These are phyloP conservation scores for Synchiropus splendidus DNA, from an alignment of 2,113 vertebrate species.

Conservation along the genomic window DNA sequence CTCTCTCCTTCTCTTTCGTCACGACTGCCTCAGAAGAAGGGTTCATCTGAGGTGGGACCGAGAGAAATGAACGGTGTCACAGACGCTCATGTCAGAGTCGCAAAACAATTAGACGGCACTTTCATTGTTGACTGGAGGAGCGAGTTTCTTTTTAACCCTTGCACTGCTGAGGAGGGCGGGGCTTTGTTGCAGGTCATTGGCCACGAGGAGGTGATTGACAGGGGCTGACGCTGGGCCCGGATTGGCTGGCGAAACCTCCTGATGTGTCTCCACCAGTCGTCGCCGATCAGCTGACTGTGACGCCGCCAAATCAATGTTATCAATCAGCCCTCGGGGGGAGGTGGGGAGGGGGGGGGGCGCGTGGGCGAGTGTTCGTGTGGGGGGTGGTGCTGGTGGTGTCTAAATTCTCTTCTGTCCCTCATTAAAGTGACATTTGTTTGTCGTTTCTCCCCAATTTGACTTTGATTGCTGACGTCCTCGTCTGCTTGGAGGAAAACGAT, in stretches of 20 bases:
- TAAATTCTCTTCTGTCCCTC: neutral
- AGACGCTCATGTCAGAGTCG: too few relatives aligned
- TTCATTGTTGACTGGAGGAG: constrained; percentile 17
- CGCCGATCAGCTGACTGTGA: constrained; percentile 47
- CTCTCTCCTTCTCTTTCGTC: too few relatives aligned
- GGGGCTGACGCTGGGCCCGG: constrained; percentile 8
- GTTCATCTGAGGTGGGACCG: too few relatives aligned
- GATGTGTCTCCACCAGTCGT: constrained; percentile 57
- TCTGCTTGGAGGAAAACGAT: neutral
- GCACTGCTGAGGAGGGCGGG: constrained; percentile 21
- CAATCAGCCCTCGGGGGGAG: constrained; percentile 35
- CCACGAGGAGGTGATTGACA: constrained; percentile 26
- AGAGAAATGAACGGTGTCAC: too few relatives aligned
- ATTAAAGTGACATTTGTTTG: neutral
- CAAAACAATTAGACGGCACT: too few relatives aligned
- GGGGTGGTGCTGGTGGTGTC: neutral
- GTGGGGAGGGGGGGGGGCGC: constrained; percentile 17
- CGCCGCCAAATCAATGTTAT: constrained; percentile 46
- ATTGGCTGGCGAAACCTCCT: constrained; percentile 62
- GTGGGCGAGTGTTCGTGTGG: constrained; percentile 7
- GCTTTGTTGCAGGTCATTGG: constrained; percentile 37
- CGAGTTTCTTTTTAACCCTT: constrained; percentile 42
- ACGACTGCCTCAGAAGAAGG: too few relatives aligned
- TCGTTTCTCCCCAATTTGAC: too few relatives aligned
- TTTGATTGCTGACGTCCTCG: too few relatives aligned